phyloP scores from a whole-genome alignment of 2,113 vertebrate species.

The Calyptomena viridis region DNA sequence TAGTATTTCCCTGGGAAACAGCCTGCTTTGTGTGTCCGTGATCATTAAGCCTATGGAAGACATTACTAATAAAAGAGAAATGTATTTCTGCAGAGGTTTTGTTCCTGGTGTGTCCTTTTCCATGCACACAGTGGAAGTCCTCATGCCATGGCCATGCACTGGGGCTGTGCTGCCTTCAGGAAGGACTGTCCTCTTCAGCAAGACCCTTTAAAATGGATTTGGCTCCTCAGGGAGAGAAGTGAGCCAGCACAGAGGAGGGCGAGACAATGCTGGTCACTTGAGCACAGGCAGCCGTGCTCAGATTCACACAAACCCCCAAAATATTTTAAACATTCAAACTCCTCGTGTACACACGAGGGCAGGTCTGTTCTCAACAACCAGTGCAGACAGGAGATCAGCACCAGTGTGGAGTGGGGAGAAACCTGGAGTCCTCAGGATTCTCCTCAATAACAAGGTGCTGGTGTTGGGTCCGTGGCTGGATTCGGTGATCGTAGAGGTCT shows the following conservation, averaged over 20 bases:
- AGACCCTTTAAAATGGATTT: not conserved
- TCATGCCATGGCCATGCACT: not conserved
- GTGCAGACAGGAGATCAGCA: not conserved
- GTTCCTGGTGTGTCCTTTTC: not conserved
- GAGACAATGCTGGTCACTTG: not conserved
- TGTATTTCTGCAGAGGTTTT: not conserved
- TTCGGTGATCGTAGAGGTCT: not conserved
- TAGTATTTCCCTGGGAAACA: conserved; percentile 35
- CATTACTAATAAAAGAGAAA: not conserved
- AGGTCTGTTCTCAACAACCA: fast-evolving
- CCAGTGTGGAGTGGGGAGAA: not conserved
- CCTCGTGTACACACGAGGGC: not conserved
- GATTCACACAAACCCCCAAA: not conserved
- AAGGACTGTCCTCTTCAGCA: not conserved
- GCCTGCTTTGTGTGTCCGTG: not conserved
- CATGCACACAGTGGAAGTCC: not conserved
- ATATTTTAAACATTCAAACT: not conserved
- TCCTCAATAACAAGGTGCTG: fast-evolving
- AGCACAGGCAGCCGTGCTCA: not conserved
- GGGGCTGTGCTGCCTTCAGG: not conserved
- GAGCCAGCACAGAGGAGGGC: not conserved
- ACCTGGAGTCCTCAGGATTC: not conserved
- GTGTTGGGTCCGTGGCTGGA: not conserved
- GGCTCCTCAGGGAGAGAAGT: not conserved
- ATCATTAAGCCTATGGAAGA: conserved; percentile 33